Conservation (phyloP, 1,140 invertebrate genomes). For the Anoplophora glabripennis region DNA sequence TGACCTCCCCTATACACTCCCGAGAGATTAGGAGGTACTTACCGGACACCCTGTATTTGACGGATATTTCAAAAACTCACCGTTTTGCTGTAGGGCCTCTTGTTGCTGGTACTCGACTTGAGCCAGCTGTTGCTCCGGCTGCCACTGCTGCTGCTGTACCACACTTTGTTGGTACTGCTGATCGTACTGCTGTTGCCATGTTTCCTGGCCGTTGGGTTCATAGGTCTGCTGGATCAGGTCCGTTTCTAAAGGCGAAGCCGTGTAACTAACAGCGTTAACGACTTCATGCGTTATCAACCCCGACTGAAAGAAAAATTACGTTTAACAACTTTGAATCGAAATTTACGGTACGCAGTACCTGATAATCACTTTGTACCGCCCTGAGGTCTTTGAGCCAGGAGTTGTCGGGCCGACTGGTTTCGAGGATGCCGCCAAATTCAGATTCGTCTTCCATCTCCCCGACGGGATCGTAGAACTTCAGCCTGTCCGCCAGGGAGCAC, state of each 20-base stretch:
- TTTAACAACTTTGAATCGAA: neutral
- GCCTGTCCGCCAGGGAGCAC: slow-evolving; percentile 63
- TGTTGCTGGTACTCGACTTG: slow-evolving; percentile 14
- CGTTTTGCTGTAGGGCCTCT: slow-evolving; percentile 8
- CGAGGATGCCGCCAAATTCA: slow-evolving; percentile 38
- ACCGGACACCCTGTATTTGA: too few relatives aligned
- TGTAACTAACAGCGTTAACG: neutral
- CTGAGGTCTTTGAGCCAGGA: slow-evolving; percentile 55
- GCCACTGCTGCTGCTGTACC: slow-evolving; percentile 33
- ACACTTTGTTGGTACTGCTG: slow-evolving; percentile 44
- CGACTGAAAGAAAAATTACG: slow-evolving; percentile 24
- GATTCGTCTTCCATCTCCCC: slow-evolving; percentile 49
- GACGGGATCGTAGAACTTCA: slow-evolving; percentile 78
- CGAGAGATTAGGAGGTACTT: too few relatives aligned
- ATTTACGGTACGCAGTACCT: slow-evolving; percentile 28
- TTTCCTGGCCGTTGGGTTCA: slow-evolving; percentile 24
- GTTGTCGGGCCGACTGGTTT: slow-evolving; percentile 48
- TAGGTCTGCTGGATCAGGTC: slow-evolving; percentile 6
- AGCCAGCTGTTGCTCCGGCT: slow-evolving; percentile 26
- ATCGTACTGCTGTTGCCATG: slow-evolving; percentile 39
- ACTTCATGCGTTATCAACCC: slow-evolving; percentile 34
- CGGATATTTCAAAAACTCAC: too few relatives aligned
- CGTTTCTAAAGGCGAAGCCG: neutral
- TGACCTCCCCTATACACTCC: too few relatives aligned
- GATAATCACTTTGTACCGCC: slow-evolving; percentile 46